Base-by-base conservation (phyloP, 1,140 invertebrate genomes). In the Leptoteleia sp. region DNA sequence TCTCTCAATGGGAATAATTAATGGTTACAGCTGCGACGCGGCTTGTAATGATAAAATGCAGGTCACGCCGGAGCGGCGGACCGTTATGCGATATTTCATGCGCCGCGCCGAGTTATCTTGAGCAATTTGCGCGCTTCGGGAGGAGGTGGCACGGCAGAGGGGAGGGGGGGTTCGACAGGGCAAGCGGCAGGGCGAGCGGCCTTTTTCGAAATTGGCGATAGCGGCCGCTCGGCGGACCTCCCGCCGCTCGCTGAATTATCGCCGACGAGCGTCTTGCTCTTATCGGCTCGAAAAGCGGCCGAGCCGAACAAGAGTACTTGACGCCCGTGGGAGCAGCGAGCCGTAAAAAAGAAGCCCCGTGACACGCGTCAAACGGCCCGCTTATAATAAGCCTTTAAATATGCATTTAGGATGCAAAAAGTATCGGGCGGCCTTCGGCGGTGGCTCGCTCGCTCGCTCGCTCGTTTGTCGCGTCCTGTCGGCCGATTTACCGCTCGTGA, bases 1-100 rank as follows among this genome's bases (percentile, higher is more conserved):
- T 81, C 76, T 77, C 65, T 84, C 70, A 79, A 82, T 82, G 76
- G 65, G 65, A 81, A 80, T 85, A 85, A 84, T 85, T 84, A 85
- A 85, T 83, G 79, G 67, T 67, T 65, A 38, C 15, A 13, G 43
- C 57, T 40, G 54, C 71, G 70, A 75, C 62, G 61, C 79, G 75
- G 72, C 50, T 77, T 76, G 59, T 52, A 76, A 80, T 77, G 81
- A 80, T 81, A 81, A 81, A 81, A 81, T 79, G 67, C 70, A 61
- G 64, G 75, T 61, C 61, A 73, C 54, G 45, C 50, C 42, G 48
- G 70, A 77, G 48, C 15, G 22, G 48, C 15, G 22, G 6, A 81
- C 80, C 80, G 80, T 81, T 81, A 81, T 75, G 54, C 67, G 67
- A 78, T 78, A 67, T 64, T 67, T 73, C 54, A 54, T 75, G 35